Evolutionary conservation across 2,888 invertebrate species (phyloP), one percentile per base, ranked within the genome.

Genomic region (Dugesia japonica): DNA sequence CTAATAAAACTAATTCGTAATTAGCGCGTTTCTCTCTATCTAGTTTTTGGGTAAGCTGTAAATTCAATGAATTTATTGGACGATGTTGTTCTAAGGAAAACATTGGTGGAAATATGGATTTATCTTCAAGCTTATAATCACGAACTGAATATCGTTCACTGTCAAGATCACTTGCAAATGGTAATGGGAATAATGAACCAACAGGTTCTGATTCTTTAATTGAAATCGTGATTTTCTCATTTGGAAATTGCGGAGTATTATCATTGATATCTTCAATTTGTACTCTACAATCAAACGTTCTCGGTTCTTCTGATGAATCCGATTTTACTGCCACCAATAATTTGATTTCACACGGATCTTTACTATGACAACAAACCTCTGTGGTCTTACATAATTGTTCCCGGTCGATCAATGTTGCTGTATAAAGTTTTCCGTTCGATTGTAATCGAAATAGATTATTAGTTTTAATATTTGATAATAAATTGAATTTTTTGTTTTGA

Each of bases 81-180:
- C 76, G 71, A 27, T 72, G 23, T 56, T 56, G 26, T 72, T 76
- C 71, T 13, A 76, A 71, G n/a, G 28, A 26, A 71, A 76, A 76
- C 15, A 71, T 28, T n/a, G 76, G 71, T 4, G 76, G 76, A 71
- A 75, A 31, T 4, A 56, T 56, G 4, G 56, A 56, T 7, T 71
- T 26, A 7, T 28, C 71, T 33, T 76, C 72, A 15, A 72, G 71
- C 9, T 71, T 27, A 26, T 76, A 76, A 20, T 56, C 71, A 4
- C 71, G 27, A 20, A 76, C 28, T 4, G 71, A 26, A 71, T 20
- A 72, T 23, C 71, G 26, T 26, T 31, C 71, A 31, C 71, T 31
- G 72, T 76, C 76, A 1, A 7, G 4, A 28, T 76, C 76, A n/a
- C 27, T 26, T n/a, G 76, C 76, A 26, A 76, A n/a, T 15, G 56